Conservation (phyloP, 92 coral and sea anemone species). For the Bergia puertoricense region DNA sequence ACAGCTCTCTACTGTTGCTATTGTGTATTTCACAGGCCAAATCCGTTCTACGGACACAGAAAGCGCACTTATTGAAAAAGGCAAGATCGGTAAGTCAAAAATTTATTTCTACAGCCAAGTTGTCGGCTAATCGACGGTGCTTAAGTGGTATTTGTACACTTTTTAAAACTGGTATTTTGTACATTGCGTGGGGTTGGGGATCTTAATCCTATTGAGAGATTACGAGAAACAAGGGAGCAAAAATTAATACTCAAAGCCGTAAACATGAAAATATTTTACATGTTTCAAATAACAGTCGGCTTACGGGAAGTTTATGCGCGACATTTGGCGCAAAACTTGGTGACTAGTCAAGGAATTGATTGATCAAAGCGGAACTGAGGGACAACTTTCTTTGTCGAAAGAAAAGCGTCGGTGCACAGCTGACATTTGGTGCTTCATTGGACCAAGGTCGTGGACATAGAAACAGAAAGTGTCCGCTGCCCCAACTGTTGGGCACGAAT, state of each 20-base stretch:
- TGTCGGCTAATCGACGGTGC: not conserved
- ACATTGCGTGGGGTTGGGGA: slow-evolving; percentile 6
- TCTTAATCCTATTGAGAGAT: not conserved
- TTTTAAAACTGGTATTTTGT: no score
- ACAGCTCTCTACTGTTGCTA: not conserved
- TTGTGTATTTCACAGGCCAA: slow-evolving; percentile 8
- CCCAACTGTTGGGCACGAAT: not conserved
- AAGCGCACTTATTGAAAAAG: slow-evolving; percentile 6
- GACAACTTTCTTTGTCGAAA: not conserved
- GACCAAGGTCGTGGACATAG: no score
- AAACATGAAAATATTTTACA: slow-evolving; percentile 10
- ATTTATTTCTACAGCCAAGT: not conserved
- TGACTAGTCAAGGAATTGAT: not conserved
- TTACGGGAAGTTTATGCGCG: not conserved
- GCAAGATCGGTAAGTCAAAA: slow-evolving; percentile 19
- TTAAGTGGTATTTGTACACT: not conserved
- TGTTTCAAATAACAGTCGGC: not conserved
- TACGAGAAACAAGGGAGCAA: not conserved
- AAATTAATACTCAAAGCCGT: not conserved
- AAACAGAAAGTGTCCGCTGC: not conserved
- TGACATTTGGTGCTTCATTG: not conserved
- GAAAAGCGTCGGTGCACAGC: no score
- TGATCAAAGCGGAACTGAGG: not conserved
- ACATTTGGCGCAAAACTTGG: not conserved
- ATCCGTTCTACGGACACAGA: slow-evolving; percentile 14